Conservation (phyloP, 2,888 invertebrate genomes). For the Strigamia crassipes region DNA sequence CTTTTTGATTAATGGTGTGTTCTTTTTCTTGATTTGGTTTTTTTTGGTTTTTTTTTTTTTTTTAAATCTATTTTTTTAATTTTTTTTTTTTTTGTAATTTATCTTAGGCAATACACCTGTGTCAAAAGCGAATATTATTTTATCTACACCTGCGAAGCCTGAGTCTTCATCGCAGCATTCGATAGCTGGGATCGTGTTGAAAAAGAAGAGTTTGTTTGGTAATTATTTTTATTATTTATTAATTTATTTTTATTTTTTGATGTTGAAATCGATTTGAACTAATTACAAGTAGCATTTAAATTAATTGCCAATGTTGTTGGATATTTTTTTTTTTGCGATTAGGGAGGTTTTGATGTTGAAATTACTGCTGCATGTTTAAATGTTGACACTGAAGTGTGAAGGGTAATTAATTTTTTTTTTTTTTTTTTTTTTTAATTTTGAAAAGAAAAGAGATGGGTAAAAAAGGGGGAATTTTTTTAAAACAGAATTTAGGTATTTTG, state of each 20-base stretch:
- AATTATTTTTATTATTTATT: background rate
- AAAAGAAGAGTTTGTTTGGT: slow-evolving; percentile 1
- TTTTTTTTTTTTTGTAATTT: background rate
- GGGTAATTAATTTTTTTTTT: too few species aligned
- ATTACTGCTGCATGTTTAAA: too few species aligned
- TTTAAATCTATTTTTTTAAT: background rate
- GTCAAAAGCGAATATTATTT: background rate
- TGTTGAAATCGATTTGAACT: too few species aligned
- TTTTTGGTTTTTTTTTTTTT: background rate
- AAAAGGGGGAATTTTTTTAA: too few species aligned
- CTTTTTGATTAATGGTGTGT: background rate
- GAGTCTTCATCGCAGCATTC: background rate
- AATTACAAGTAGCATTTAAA: too few species aligned
- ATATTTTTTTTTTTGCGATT: too few species aligned
- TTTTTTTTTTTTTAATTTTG: too few species aligned
- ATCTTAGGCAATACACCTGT: background rate
- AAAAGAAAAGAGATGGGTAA: too few species aligned
- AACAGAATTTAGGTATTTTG: too few species aligned
- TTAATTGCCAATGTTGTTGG: too few species aligned
- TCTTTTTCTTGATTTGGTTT: background rate
- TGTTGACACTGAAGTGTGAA: too few species aligned
- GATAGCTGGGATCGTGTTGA: background rate
- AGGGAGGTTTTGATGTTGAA: too few species aligned
- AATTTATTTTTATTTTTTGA: background rate
- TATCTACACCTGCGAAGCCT: background rate